These are phyloP conservation scores for Hippocampus zosterae DNA, from an alignment of 2,113 vertebrate genomes.

Conservation along the genomic window DNA sequence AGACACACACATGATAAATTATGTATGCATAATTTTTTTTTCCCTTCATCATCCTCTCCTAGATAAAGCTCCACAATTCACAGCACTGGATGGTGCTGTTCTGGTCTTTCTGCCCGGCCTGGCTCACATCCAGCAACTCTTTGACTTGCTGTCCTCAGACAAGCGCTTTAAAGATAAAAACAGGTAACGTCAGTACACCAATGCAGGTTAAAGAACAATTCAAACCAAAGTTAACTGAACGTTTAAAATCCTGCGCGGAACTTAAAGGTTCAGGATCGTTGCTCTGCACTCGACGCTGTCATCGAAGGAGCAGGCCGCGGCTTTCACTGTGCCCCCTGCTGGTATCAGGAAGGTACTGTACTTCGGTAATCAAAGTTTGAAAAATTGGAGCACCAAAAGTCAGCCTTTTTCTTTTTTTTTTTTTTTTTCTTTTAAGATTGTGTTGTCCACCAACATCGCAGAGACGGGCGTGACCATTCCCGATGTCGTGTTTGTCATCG, in stretches of 20 bases:
- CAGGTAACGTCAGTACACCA: constrained; percentile 64
- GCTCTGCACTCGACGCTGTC: constrained; percentile 94
- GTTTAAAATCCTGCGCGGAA: not conserved
- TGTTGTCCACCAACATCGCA: constrained; percentile 96
- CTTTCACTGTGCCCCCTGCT: constrained; percentile 85
- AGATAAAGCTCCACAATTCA: constrained; percentile 89
- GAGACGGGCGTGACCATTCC: constrained; percentile 98
- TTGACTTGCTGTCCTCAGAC: constrained; percentile 85
- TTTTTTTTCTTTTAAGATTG: constrained; percentile 77
- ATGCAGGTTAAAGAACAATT: not conserved
- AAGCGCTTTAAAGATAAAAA: constrained; percentile 83
- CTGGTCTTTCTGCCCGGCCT: constrained; percentile 92
- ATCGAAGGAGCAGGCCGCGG: constrained; percentile 90
- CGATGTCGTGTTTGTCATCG: constrained; percentile 95
- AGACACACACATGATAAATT: no score
- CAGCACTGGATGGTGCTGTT: constrained; percentile 81
- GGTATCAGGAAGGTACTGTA: constrained; percentile 88
- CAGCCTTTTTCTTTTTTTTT: not conserved
- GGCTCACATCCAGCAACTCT: constrained; percentile 92
- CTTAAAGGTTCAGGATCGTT: constrained; percentile 80
- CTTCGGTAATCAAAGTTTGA: not conserved
- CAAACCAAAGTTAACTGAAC: not conserved
- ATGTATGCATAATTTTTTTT: not conserved
- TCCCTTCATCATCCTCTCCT: constrained; percentile 1
- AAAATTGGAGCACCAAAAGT: not conserved